Evolutionary conservation across 2,113 vertebrate genomes (phyloP).

Genomic region (Chlorocebus sabaeus): DNA sequence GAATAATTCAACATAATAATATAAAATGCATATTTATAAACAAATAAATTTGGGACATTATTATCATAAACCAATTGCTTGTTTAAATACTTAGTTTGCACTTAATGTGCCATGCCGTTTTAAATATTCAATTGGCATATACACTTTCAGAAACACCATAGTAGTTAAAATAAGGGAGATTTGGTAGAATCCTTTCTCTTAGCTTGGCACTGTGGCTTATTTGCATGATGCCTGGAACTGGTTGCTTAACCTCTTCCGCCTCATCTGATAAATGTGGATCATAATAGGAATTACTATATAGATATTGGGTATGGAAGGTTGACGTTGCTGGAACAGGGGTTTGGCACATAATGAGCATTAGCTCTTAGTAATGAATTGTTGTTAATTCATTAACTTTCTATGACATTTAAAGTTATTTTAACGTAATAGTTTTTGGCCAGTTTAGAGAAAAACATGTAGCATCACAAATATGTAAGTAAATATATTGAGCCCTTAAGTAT

Average conservation of each 20-base stretch:
- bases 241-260: neutral
- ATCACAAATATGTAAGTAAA: neutral
- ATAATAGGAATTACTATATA: neutral
- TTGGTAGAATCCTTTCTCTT: neutral
- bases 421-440: neutral
- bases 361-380: neutral
- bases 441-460: neutral
- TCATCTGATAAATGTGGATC: neutral
- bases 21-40: neutral
- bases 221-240: neutral
- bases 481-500: neutral
- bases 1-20: neutral
- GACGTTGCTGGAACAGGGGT: neutral
- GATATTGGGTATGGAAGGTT: neutral
- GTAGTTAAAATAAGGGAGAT: neutral
- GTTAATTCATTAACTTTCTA: neutral
- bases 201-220: neutral
- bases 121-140: neutral
- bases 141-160: neutral
- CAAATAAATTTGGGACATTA: neutral
- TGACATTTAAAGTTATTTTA: constrained; percentile 4
- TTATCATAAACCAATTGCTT: neutral
- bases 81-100: neutral
- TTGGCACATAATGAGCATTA: neutral
- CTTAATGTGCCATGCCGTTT: constrained; percentile 12